Base-by-base conservation (phyloP, 2,797 vertebrate genomes). In the Clarias pachynema region DNA sequence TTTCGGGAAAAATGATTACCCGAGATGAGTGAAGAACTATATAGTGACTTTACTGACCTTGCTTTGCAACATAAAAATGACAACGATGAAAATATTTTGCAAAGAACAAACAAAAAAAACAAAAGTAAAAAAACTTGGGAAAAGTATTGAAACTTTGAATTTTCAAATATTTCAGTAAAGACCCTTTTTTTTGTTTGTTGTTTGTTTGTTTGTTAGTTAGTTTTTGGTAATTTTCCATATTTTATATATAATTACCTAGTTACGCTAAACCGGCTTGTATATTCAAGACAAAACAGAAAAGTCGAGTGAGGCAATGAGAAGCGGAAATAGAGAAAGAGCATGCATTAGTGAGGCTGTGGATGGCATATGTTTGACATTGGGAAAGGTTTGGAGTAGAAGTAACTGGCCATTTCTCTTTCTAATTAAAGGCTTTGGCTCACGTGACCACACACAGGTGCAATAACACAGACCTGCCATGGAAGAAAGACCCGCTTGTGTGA, bases 401-500 rank as follows among this genome's bases (percentile, higher is more conserved):
- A 88, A 90, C 75, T 75, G 86, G 80, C 83, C 79, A 87, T 88
- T 90, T 89, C 84, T 81, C 49, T 65, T 44, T 87, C 72, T 89
- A 89, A 86, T 90, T 90, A 89, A 87, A 90, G 86, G 84, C 87
- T 86, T 89, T 75, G 68, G 85, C 79, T 88, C 85, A 87, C 85
- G 88, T 89, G 88, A 86, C 87, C 91, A 90, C 89, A 91, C 91
- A 91, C 94, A 95, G 94, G 94, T 95, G 95, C 94, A 95, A 94
- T 93, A 95, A 95, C 93, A 95, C 91, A 82, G 91, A 91, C 92
- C 90, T 90, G 89, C 84, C n/a, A 82, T 87, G 92, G 92, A 94
- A 96, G 93, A 96, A 95, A 95, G 94, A 88, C 83, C 89, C 86
- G 89, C 92, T 94, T 95, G 94, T 95, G 87, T 89, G 89, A 92